These are phyloP conservation scores for Eristalis arbustorum DNA, from an alignment of 2,888 invertebrate genomes.

Conservation along the genomic window DNA sequence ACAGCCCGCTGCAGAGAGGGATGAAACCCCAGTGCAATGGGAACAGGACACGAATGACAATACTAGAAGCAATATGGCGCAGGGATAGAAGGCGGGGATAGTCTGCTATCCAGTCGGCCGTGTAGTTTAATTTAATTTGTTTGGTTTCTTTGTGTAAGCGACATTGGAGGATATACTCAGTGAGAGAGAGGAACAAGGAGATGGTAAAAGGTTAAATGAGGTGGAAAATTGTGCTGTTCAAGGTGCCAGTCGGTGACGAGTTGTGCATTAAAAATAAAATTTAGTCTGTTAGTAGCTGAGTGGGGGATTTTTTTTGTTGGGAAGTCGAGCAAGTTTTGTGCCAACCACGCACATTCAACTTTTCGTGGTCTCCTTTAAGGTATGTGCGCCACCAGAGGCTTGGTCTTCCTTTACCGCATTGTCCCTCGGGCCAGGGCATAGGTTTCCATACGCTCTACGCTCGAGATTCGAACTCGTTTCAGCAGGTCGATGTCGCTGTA, in stretches of 20 bases:
- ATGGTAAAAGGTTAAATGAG: background rate
- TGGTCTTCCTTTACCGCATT: too few species aligned
- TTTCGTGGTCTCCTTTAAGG: too few species aligned
- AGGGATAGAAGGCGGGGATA: conserved; percentile 18
- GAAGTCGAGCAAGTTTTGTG: too few species aligned
- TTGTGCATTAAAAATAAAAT: conserved; percentile 2
- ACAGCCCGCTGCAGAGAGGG: background rate
- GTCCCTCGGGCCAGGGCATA: too few species aligned
- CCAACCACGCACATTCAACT: too few species aligned
- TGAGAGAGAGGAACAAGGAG: background rate
- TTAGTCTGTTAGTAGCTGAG: too few species aligned
- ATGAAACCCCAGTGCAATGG: background rate
- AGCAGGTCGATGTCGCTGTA: too few species aligned
- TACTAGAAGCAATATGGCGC: conserved; percentile 33
- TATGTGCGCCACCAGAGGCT: too few species aligned
- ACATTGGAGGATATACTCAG: background rate
- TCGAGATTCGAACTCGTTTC: too few species aligned
- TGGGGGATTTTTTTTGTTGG: too few species aligned
- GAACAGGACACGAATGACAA: conserved; percentile 1
- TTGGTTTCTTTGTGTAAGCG: conserved; percentile 30
- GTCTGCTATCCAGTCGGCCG: background rate
- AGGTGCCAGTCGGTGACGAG: background rate
- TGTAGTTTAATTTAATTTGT: conserved; percentile 27
- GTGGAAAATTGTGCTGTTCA: conserved; percentile 3
- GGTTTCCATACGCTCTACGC: too few species aligned